Evolutionary conservation across 2,797 vertebrate genomes (phyloP), one percentile per base, ranked within the genome.

Genomic region (Hipposideros larvatus): DNA sequence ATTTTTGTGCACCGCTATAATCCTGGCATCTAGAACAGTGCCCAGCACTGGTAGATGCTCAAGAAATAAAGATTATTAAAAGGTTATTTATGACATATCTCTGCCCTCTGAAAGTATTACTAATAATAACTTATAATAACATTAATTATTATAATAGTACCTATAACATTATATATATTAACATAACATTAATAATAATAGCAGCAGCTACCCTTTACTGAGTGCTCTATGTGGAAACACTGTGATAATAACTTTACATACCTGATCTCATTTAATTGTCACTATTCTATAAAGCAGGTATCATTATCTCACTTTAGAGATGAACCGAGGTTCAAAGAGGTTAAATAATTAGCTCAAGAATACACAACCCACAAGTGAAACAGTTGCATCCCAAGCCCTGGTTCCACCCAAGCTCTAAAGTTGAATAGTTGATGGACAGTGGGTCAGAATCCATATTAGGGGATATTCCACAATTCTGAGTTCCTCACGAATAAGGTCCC

Each of bases 311-410:
- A 53, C 34, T 65, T 92, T 68, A 88, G 73, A 90, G 73, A 75
- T 31, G 43, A 73, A 31, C 26, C 48, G 34, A 55, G 8, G 28
- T 66, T 90, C 48, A 87, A 87, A 82, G 63, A 92, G 26, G 34
- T 55, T 43, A 91, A 66, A 5, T 16, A 79, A 78, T 46, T 43
- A 88, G 59, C 65, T 93, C 66, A 94, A 53, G 24, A n/a, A 79
- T 28, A 43, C 16, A 73, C 26, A 83, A 21, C 37, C 65, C 43
- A 1, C 0, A 37, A 21, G 65, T 1, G 8, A 41, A 61, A 88
- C 4, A 24, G 31, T 43, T 46, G 24, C 0, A 5, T 31, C 21
- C 43, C 21, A 34, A 92, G 43, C 57, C 41, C 57, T 68, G 55
- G 31, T 11, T 66, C 26, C 34, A 5, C 11, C 57, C 63, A 46